Conservation (phyloP, 2,888 invertebrate species). For the Ornithoptera priamus region DNA sequence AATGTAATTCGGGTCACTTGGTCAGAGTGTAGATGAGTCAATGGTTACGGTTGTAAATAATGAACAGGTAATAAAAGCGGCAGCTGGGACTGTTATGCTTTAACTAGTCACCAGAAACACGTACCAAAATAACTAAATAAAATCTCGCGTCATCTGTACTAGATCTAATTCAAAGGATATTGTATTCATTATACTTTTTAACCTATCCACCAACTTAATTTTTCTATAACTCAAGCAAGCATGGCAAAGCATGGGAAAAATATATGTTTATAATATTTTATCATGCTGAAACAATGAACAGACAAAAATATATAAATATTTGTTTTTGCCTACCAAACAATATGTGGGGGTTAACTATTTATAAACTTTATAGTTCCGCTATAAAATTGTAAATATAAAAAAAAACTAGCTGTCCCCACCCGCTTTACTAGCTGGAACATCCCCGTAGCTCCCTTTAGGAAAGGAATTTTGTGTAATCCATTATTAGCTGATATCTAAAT, state of each 20-base stretch:
- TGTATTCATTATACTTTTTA: neutral
- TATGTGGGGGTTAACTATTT: neutral
- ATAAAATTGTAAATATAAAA: neutral
- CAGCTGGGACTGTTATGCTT: neutral
- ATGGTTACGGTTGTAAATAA: constrained; percentile 3
- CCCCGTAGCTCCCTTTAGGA: too few species aligned
- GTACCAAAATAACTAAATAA: neutral
- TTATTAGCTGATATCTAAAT: too few species aligned
- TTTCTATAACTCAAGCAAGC: neutral
- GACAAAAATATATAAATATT: neutral
- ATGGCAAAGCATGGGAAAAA: neutral
- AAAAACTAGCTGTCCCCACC: neutral
- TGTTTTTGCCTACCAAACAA: neutral
- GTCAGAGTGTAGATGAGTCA: constrained; percentile 25
- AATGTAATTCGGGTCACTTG: constrained; percentile 32
- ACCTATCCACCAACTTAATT: neutral
- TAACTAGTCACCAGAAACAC: neutral
- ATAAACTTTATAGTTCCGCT: neutral
- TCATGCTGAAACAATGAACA: neutral
- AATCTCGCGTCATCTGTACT: neutral
- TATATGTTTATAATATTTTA: too few species aligned
- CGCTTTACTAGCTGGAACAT: too few species aligned
- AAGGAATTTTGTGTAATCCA: too few species aligned
- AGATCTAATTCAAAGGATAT: neutral
- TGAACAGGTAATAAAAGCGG: constrained; percentile 10